Evolutionary conservation across 1,140 invertebrate genomes (phyloP), one percentile per base, ranked within the genome.

Genomic region (Drosophila jambulina): DNA sequence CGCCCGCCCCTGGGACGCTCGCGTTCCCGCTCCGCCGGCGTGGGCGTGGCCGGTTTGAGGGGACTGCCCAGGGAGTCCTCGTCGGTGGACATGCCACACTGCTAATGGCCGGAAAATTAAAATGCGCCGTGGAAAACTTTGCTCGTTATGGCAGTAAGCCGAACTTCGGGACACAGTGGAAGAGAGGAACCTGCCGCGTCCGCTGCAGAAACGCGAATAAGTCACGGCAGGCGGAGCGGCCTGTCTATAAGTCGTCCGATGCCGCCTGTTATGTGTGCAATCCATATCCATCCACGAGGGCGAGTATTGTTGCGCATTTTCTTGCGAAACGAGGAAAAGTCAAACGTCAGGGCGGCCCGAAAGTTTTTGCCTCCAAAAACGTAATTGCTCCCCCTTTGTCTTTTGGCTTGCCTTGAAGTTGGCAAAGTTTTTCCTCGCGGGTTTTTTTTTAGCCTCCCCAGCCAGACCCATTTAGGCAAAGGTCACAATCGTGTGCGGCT

Each of bases 41-140:
- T 78, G 38, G 84, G 74, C 21, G 84, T 80, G 46, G 78, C 46
- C 34, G 80, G 77, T 29, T 77, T 78, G 23, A 84, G 45, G 58
- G 84, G 72, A 78, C 84, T 90, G 70, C 78, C 85, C 70, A 71
- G 40, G 19, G 81, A 74, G 40, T 90, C 78, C 49, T 91, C 82
- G 58, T 90, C 85, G 19, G 81, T 82, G 60, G 85, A 90, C 85
- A 90, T 90, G 51, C 49, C 43, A 51, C 29, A 32, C 57, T 43
- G 71, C 72, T 83, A 88, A 88, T 87, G 70, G 69, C 78, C 85
- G 85, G 85, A 90, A 85, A 88, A 90, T 90, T 84, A 88, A 79
- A 34, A 46, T 68, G 61, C 53, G 67, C 58, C 48, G 60, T 49
- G 60, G 29, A 58, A 70, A 88, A 75, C 78, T 80, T 78, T 68